Evolutionary conservation across 2,797 vertebrate genomes (phyloP).

Genomic region (Melanotaenia parkinsoni): DNA sequence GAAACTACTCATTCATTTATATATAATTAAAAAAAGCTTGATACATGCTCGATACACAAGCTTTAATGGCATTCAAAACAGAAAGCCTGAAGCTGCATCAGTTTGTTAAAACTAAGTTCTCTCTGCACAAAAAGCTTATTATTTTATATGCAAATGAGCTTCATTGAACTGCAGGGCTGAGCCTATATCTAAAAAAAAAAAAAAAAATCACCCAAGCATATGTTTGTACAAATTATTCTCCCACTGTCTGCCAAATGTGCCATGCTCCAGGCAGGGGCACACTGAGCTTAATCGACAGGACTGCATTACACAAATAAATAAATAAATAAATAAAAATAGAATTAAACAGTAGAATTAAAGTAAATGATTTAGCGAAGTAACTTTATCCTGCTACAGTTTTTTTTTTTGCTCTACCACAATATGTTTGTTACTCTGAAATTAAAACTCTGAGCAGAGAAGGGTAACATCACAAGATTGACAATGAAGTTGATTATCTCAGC

Average conservation of each 20-base stretch:
- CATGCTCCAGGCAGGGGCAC: conserved; percentile 20
- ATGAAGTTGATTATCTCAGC: not conserved
- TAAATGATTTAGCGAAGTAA: conserved; percentile 13
- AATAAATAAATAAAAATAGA: not conserved
- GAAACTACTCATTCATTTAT: conserved; percentile 1
- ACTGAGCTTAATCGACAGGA: conserved; percentile 5
- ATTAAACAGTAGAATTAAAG: conserved; percentile 23
- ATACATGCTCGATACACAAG: not conserved
- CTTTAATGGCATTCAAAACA: conserved; percentile 19
- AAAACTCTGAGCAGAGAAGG: not conserved
- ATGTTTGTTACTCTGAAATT: conserved; percentile 2
- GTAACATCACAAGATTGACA: not conserved
- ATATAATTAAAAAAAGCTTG: not conserved
- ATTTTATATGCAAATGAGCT: conserved; percentile 54
- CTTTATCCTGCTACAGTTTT: conserved; percentile 11
- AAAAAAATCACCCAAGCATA: conserved; percentile 17
- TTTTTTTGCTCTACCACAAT: not conserved
- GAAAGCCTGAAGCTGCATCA: conserved; percentile 16
- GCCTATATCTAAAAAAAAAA: conserved; percentile 32
- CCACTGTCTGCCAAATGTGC: conserved; percentile 30
- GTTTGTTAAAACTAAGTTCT: conserved; percentile 8
- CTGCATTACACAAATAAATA: conserved; percentile 13
- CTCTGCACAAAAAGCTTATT: conserved; percentile 31
- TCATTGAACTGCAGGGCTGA: conserved; percentile 36
- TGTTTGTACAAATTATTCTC: conserved; percentile 42